These are phyloP conservation scores for Tangara arthus DNA, from an alignment of 2,797 vertebrate species.

Conservation along the genomic window DNA sequence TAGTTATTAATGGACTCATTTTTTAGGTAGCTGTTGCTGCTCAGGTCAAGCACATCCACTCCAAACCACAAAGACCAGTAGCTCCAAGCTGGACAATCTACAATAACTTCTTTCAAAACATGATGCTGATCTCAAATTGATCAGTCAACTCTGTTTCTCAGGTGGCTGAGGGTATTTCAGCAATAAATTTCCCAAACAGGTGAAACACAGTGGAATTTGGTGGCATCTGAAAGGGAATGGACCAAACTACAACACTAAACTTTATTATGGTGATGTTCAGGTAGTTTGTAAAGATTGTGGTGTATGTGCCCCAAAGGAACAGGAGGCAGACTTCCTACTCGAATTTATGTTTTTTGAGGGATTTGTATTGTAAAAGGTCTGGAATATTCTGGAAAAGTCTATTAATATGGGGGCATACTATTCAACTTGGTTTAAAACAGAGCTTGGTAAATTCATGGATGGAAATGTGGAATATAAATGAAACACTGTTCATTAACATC, in stretches of 20 bases:
- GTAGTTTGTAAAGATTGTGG: background rate
- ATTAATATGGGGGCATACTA: background rate
- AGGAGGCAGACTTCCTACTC: background rate
- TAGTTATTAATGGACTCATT: background rate
- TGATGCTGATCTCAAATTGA: background rate
- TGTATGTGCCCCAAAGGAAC: background rate
- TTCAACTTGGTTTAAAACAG: background rate
- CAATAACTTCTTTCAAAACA: background rate
- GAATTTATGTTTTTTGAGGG: background rate
- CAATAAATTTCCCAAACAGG: background rate
- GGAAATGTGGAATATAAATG: background rate
- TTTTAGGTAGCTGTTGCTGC: background rate
- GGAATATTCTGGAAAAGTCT: background rate
- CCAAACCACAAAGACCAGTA: background rate
- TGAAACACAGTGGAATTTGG: background rate
- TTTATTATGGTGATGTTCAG: background rate
- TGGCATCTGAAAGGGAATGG: background rate
- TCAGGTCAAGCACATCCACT: background rate
- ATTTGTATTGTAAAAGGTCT: background rate
- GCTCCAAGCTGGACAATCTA: background rate
- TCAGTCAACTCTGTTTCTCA: background rate
- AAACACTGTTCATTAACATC: background rate
- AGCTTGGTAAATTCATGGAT: background rate
- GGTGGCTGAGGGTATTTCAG: background rate
- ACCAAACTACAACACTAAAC: background rate